Percentiles rank a stretch among this genome's conserved stretches.
Evolutionary conservation across 2,113 vertebrate genomes (phyloP).

Genomic region (Lutjanus erythropterus): DNA sequence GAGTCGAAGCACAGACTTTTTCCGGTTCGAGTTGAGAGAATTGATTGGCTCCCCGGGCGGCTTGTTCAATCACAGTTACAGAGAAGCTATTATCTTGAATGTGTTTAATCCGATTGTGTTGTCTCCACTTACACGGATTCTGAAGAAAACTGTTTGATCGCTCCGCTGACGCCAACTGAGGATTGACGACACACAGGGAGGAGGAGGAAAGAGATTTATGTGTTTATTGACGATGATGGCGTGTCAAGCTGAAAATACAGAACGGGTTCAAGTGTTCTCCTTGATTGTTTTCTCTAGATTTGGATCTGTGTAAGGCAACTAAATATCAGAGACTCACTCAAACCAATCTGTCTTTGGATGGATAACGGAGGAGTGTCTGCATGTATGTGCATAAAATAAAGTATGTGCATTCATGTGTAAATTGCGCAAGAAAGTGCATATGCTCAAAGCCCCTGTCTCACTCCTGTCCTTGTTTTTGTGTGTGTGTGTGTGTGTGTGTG

Average conservation of each 20-base stretch:
- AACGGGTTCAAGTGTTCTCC: conserved; percentile 31
- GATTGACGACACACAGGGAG: conserved; percentile 10
- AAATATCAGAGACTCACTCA: conserved; percentile 36
- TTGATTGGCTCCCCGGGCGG: conserved; percentile 44
- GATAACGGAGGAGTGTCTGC: conserved; percentile 12
- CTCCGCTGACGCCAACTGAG: neutral
- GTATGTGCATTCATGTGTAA: conserved; percentile 28
- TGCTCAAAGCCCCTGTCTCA: conserved; percentile 3
- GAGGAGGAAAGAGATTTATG: neutral
- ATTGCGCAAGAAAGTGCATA: conserved; percentile 13
- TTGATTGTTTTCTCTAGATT: conserved; percentile 35
- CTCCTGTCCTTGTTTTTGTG: conserved; percentile 2
- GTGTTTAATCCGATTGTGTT: conserved; percentile 58
- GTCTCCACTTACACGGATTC: conserved; percentile 29
- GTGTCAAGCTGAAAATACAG: conserved; percentile 43
- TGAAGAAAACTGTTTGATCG: conserved; percentile 37
- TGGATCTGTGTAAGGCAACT: conserved; percentile 35
- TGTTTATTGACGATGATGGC: conserved; percentile 35
- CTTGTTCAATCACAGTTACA: conserved; percentile 65
- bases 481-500: conserved; percentile 19
- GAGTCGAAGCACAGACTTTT: conserved; percentile 39
- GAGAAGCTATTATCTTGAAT: conserved; percentile 63
- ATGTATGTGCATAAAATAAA: conserved; percentile 35
- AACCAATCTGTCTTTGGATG: conserved; percentile 17
- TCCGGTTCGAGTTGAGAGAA: conserved; percentile 36